Evolutionary conservation across 92 coral and sea anemone genomes (phyloP).

Genomic region (Muricea muricata): DNA sequence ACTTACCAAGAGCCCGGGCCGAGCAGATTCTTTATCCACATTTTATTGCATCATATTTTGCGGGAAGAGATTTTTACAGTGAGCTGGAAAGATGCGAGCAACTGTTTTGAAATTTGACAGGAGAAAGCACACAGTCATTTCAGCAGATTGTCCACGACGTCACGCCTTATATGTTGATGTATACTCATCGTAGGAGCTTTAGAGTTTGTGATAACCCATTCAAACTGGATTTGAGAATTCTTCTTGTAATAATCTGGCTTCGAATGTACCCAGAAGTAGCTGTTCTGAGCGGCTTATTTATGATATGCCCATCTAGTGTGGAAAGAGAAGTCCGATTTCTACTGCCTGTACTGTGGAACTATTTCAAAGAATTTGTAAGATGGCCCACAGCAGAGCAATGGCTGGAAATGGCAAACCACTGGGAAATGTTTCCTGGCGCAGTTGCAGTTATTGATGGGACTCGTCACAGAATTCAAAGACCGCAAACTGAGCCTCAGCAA

Average conservation of each 20-base stretch:
- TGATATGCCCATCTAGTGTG: conserved; percentile 45
- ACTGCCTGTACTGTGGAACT: conserved; percentile 62
- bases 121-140: not conserved
- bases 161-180: not conserved
- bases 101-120: not conserved
- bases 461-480: conserved; percentile 57
- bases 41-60: too few relatives aligned
- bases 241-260: conserved; percentile 54
- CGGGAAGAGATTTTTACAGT: too few relatives aligned
- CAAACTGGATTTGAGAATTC: conserved; percentile 12
- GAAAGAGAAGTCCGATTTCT: conserved; percentile 45
- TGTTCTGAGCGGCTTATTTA: conserved; percentile 41
- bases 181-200: not conserved
- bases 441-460: conserved; percentile 59
- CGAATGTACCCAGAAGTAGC: conserved; percentile 46
- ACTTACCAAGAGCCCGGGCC: not conserved
- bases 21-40: too few relatives aligned
- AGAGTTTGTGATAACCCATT: conserved; percentile 51
- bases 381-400: conserved; percentile 60
- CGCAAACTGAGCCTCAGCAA: conserved; percentile 48
- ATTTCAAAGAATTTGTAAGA: conserved; percentile 40
- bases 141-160: not conserved
- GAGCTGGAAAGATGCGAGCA: too few relatives aligned
- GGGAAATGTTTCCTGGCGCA: conserved; percentile 45
- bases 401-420: conserved; percentile 44